A percentile compares a stretch with the other conserved stretches of the same genome.
Evolutionary conservation across 2,113 vertebrate species (phyloP).

Genomic region (Phyllopteryx taeniolatus): DNA sequence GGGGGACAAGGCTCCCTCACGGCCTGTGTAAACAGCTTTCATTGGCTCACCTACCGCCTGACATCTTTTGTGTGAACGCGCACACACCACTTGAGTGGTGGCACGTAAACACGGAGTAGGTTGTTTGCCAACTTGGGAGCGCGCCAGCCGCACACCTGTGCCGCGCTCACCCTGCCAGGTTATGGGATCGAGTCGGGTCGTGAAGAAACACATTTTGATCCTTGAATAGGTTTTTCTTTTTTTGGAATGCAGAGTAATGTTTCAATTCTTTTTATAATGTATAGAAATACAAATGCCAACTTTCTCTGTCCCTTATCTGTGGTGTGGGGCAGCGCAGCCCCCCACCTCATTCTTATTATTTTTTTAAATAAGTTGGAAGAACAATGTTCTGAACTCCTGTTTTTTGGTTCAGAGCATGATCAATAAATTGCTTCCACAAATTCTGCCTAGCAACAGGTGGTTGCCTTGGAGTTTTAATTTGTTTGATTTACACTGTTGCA

Average conservation of each 20-base stretch:
- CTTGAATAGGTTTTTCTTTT: not conserved
- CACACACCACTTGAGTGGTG: slow-evolving; percentile 48
- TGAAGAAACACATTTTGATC: not conserved
- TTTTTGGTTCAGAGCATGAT: too few species aligned
- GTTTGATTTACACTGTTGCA: too few species aligned
- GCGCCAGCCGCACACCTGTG: slow-evolving; percentile 65
- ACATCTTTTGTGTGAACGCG: slow-evolving; percentile 47
- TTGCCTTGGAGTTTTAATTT: too few species aligned
- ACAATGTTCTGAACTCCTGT: too few species aligned
- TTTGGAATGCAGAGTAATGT: not conserved
- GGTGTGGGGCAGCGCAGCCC: too few species aligned
- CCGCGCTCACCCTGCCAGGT: slow-evolving; percentile 48
- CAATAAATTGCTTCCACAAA: too few species aligned
- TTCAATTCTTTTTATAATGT: not conserved
- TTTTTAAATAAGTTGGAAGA: too few species aligned
- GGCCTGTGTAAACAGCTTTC: slow-evolving; percentile 56
- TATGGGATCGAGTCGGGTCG: slow-evolving; percentile 47
- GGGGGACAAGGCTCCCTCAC: slow-evolving; percentile 36
- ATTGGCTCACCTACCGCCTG: slow-evolving; percentile 40
- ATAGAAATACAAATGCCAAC: too few species aligned
- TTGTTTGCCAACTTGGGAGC: slow-evolving; percentile 52
- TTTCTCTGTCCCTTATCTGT: not conserved
- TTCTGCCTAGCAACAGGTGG: too few species aligned
- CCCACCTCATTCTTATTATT: too few species aligned
- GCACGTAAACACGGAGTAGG: slow-evolving; percentile 32